phyloP scores from a whole-genome alignment of 2,113 vertebrate species.

The Ptilonorhynchus violaceus region DNA sequence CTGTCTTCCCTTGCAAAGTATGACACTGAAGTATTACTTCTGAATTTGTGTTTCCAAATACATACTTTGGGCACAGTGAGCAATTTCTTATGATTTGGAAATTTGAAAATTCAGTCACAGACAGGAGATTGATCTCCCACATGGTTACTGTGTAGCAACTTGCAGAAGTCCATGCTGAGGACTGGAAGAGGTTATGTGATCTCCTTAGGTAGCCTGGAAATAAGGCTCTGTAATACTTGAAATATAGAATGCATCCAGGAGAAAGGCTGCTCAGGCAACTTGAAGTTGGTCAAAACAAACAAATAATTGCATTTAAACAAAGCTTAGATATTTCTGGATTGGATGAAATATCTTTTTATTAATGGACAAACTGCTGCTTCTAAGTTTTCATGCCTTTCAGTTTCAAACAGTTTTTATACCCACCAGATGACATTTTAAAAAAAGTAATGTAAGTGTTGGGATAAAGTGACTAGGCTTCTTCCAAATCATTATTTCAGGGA shows the following conservation, averaged over 20 bases:
- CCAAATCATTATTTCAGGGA: background rate
- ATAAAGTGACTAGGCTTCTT: background rate
- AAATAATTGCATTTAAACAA: background rate
- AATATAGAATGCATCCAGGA: background rate
- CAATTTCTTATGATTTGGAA: background rate
- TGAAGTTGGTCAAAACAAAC: background rate
- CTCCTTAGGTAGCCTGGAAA: background rate
- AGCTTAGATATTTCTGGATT: background rate
- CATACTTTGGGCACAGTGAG: background rate
- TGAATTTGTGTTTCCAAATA: background rate
- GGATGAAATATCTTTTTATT: background rate
- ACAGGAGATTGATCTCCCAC: too few relatives aligned
- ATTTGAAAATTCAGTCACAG: background rate
- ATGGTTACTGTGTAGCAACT: background rate
- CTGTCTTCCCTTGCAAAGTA: background rate
- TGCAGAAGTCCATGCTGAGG: background rate
- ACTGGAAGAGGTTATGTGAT: background rate
- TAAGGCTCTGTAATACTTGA: background rate
- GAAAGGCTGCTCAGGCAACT: background rate
- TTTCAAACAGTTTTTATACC: background rate
- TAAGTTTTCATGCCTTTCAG: background rate
- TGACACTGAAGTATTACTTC: fast-evolving
- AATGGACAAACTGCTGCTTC: background rate
- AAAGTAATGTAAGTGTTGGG: background rate
- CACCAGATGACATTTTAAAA: background rate